Evolutionary conservation across 1,140 invertebrate species (phyloP).

Genomic region (Bemisia tabaci): DNA sequence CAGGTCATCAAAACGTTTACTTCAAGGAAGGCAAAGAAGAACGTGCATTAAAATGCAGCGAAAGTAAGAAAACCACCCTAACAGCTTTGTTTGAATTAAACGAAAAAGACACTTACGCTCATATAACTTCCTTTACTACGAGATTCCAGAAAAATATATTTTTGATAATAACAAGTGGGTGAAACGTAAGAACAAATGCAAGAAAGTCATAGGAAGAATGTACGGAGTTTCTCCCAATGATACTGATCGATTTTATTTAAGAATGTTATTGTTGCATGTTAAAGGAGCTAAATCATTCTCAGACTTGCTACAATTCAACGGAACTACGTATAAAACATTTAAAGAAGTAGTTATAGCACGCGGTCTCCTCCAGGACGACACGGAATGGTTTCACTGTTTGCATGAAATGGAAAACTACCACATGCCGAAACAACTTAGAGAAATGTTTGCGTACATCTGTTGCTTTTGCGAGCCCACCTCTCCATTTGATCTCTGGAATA

Average conservation of each 20-base stretch:
- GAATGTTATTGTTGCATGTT: constrained; percentile 31
- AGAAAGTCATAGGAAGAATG: constrained; percentile 22
- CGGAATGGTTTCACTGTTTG: background rate
- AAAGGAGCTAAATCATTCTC: constrained; percentile 30
- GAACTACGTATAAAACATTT: constrained; percentile 22
- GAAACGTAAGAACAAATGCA: background rate
- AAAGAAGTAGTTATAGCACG: constrained; percentile 23
- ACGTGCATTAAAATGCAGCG: too few relatives aligned
- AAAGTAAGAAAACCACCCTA: background rate
- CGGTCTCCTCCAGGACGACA: constrained; percentile 27
- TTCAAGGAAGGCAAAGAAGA: background rate
- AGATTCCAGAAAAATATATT: background rate
- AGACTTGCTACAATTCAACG: constrained; percentile 28
- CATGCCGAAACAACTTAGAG: background rate
- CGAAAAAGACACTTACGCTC: background rate
- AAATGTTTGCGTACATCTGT: constrained; percentile 7
- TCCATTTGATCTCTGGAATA: background rate
- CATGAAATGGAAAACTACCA: background rate
- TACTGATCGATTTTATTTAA: constrained; percentile 29
- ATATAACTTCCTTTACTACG: background rate
- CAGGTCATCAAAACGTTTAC: background rate
- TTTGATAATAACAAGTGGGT: background rate
- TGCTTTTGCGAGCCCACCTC: background rate
- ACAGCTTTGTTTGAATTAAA: background rate
- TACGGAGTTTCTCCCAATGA: constrained; percentile 30